These are phyloP conservation scores for Bos indicus DNA, from an alignment of 2,113 vertebrate species.

Conservation along the genomic window DNA sequence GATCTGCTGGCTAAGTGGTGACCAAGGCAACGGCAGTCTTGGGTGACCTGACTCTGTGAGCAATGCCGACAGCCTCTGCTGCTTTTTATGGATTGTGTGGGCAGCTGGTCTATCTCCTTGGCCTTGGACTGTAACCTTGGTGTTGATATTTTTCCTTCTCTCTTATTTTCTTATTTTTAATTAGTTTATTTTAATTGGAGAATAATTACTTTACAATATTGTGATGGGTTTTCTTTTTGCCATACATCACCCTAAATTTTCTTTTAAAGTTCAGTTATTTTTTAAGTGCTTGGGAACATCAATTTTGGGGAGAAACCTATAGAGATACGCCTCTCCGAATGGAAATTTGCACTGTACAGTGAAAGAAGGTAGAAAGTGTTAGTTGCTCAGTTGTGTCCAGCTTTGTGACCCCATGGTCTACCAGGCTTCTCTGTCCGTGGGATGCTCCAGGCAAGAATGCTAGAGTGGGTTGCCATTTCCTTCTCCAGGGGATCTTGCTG, in stretches of 20 bases:
- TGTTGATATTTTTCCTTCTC: accelerated
- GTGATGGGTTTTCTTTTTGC: background rate
- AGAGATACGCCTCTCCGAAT: accelerated
- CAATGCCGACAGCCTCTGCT: accelerated
- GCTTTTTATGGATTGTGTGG: accelerated
- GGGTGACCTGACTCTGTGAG: accelerated
- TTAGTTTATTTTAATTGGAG: background rate
- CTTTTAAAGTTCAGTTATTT: background rate
- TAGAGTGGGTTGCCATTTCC: background rate
- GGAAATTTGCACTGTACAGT: accelerated
- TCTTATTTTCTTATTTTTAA: background rate
- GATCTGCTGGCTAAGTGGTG: too few relatives aligned
- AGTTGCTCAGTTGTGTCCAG: accelerated
- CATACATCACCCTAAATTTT: background rate
- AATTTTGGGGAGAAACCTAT: too few relatives aligned
- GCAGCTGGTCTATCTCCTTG: accelerated
- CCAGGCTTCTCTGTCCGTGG: background rate
- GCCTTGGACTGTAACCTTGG: background rate
- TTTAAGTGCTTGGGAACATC: background rate
- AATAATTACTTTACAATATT: background rate
- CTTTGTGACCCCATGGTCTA: background rate
- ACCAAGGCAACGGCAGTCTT: accelerated
- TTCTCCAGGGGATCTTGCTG: background rate
- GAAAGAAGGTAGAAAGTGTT: background rate
- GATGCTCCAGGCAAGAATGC: background rate